Evolutionary conservation across 2,797 vertebrate genomes (phyloP), one percentile per base, ranked within the genome.

Genomic region (Chromis chromis): DNA sequence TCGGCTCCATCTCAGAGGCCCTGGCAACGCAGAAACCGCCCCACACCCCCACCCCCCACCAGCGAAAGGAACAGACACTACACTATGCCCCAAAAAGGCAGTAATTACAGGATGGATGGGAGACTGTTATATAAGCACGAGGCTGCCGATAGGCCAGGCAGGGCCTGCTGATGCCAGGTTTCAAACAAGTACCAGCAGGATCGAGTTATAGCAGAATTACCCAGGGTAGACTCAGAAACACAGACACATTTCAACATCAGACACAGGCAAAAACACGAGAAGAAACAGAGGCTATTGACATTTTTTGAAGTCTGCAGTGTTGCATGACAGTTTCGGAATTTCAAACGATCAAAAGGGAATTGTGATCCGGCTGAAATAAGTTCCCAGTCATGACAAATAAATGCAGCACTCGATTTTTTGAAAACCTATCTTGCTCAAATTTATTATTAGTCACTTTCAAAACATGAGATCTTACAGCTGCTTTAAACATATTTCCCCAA

Each of bases 31-130:
- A 74, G 82, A 74, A 74, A 77, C 14, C 46, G 10, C 16, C 74
- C 46, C n/a, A 6, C n/a, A 6, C 53, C 53, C 17, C 52, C 52
- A 4, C 14, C 58, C 46, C 36, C 71, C 49, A 31, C 46, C 79
- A 69, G 83, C 46, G 59, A 84, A n/a, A 79, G 80, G 71, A 86
- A 88, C 84, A 88, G 90, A 91, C 87, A 90, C 84, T 78, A 86
- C 81, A 87, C 90, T 78, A 89, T 87, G 85, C 85, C 90, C 91
- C 90, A 90, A 91, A 92, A 94, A 93, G 91, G 89, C 92, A 92
- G 91, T 91, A 93, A 93, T 94, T 94, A 92, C 89, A 91, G 89
- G 82, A 89, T 77, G 84, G 88, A 91, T 90, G 81, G 87, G 85
- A 90, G 89, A 88, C 86, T 83, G 87, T 93, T 91, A 91, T 86